These are phyloP conservation scores for Apoda limacodes DNA, from an alignment of 2,888 invertebrate species.

Conservation along the genomic window DNA sequence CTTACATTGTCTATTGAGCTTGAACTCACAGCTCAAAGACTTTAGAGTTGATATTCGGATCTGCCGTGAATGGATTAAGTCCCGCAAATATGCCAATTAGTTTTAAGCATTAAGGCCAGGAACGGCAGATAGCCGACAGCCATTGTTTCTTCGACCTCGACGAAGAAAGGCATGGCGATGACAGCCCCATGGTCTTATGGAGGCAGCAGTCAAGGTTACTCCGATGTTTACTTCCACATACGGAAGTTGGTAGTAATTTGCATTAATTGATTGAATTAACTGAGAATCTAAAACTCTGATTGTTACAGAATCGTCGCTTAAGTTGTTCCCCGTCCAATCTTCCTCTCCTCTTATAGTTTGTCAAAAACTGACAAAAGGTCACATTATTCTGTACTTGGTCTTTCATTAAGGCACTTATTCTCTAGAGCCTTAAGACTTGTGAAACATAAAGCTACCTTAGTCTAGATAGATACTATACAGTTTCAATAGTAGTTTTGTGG, in stretches of 20 bases:
- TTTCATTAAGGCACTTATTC: too few relatives aligned
- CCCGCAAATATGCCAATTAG: conserved; percentile 39
- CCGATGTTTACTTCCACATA: conserved; percentile 26
- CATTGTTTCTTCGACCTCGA: conserved; percentile 53
- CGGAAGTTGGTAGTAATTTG: conserved; percentile 30
- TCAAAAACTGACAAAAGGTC: too few relatives aligned
- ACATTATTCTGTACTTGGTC: too few relatives aligned
- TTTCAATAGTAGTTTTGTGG: too few relatives aligned
- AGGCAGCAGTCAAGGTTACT: conserved; percentile 53
- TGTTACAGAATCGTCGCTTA: too few relatives aligned
- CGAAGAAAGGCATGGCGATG: conserved; percentile 52
- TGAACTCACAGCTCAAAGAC: conserved; percentile 4
- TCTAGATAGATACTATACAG: too few relatives aligned
- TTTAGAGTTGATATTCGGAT: conserved; percentile 19
- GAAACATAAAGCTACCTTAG: too few relatives aligned
- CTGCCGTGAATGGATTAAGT: not conserved
- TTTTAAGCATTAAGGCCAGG: conserved; percentile 46
- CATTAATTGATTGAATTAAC: too few relatives aligned
- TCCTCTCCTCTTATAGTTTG: too few relatives aligned
- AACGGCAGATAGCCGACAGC: conserved; percentile 39
- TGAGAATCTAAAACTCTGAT: too few relatives aligned
- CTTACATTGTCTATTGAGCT: conserved; percentile 6
- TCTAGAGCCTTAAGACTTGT: too few relatives aligned
- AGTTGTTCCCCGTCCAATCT: too few relatives aligned
- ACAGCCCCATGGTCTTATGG: conserved; percentile 37